Conservation (phyloP, 1,140 invertebrate genomes). For the Bombus haemorrhoidalis region DNA sequence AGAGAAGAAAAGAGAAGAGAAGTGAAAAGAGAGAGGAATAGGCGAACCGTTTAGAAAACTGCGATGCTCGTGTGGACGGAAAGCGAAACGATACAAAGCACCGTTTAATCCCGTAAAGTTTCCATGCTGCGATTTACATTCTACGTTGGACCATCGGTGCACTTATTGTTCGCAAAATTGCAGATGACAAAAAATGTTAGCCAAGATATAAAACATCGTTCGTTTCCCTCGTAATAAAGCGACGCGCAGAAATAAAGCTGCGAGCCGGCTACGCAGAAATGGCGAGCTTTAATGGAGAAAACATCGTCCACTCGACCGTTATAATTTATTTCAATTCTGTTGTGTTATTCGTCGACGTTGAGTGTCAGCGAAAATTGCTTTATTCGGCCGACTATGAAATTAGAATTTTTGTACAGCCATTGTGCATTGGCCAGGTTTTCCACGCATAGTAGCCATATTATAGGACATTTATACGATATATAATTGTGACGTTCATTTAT, state of each 20-base stretch:
- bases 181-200: background rate
- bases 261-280: background rate
- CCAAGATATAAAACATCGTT: background rate
- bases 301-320: background rate
- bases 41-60: slow-evolving; percentile 36
- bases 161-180: slow-evolving; percentile 23
- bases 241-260: background rate
- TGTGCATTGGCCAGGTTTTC: background rate
- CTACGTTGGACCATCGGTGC: slow-evolving; percentile 3
- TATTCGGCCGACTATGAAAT: background rate
- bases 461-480: too few species aligned
- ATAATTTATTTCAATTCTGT: too few species aligned
- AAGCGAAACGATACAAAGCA: slow-evolving; percentile 42
- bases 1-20: too few species aligned
- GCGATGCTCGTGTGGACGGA: slow-evolving; percentile 9
- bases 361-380: too few species aligned
- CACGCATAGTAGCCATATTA: background rate
- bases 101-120: slow-evolving; percentile 36
- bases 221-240: background rate
- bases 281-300: background rate
- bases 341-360: too few species aligned
- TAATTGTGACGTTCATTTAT: too few species aligned
- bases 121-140: slow-evolving; percentile 39
- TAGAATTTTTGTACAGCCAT: background rate
- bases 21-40: too few species aligned